A percentile compares a stretch with the other conserved stretches of the same genome.
These are phyloP conservation scores for Orgyia antiqua DNA, from an alignment of 2,888 invertebrate genomes.

Conservation along the genomic window DNA sequence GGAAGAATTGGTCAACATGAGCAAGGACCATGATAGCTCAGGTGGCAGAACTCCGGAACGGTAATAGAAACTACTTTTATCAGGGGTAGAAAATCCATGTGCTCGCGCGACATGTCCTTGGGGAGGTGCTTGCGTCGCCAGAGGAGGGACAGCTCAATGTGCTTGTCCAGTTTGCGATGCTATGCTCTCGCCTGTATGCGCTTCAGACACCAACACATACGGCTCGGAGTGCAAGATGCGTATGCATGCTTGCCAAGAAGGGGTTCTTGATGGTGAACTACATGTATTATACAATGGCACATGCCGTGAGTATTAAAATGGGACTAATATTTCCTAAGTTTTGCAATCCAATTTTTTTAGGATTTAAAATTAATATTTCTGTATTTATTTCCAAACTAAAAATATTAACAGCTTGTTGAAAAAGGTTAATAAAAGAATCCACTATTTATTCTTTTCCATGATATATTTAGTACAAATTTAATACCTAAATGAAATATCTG, in stretches of 20 bases:
- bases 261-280: constrained; percentile 81
- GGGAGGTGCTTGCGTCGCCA: constrained; percentile 83
- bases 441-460: no score
- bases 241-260: constrained; percentile 87
- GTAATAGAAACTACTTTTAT: no score
- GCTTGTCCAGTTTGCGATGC: constrained; percentile 87
- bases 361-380: background rate
- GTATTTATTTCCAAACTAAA: no score
- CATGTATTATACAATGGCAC: constrained; percentile 79
- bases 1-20: no score
- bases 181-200: constrained; percentile 86
- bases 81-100: constrained; percentile 78
- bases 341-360: background rate
- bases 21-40: no score
- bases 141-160: constrained; percentile 80
- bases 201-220: constrained; percentile 87
- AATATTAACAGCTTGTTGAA: no score
- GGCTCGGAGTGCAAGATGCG: constrained; percentile 90
- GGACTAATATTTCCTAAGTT: background rate
- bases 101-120: constrained; percentile 78
- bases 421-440: no score
- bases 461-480: no score
- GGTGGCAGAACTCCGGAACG: no score
- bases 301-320: constrained; percentile 54
- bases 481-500: no score